phyloP scores from a whole-genome alignment of 2,113 vertebrate species.

The Carassius gibelio region DNA sequence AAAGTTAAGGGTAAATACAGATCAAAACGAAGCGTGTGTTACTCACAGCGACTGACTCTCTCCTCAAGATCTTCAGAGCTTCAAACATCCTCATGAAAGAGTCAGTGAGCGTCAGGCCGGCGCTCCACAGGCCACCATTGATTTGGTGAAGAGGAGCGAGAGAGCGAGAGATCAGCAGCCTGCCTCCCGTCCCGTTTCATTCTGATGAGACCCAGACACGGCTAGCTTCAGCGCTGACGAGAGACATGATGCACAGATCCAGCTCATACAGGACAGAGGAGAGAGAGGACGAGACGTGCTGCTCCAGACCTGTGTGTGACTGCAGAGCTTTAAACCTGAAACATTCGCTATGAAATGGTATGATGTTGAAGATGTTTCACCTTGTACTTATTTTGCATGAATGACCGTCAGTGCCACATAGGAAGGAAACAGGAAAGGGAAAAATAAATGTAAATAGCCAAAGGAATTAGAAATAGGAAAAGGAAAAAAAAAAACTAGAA shows the following conservation, averaged over 20 bases:
- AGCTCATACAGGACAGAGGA: background rate
- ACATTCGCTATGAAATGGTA: background rate
- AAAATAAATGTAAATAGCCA: no score
- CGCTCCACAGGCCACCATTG: background rate
- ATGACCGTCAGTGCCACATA: background rate
- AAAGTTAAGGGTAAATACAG: background rate
- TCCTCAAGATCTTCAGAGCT: background rate
- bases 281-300: background rate
- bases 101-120: background rate
- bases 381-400: background rate
- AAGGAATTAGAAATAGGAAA: background rate
- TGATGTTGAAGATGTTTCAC: background rate
- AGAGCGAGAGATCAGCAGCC: background rate
- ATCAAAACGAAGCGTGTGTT: background rate
- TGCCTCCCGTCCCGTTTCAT: background rate
- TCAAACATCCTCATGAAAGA: conserved; percentile 17
- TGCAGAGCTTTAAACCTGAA: background rate
- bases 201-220: background rate
- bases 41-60: background rate
- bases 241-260: background rate
- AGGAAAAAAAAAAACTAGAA: background rate
- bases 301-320: background rate
- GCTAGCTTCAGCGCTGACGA: background rate
- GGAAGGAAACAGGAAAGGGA: background rate
- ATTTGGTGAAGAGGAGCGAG: conserved; percentile 4